A percentile compares a stretch with the other conserved stretches of the same genome.
Conservation (phyloP, 2,113 vertebrate genomes). For the Megaleporinus macrocephalus region DNA sequence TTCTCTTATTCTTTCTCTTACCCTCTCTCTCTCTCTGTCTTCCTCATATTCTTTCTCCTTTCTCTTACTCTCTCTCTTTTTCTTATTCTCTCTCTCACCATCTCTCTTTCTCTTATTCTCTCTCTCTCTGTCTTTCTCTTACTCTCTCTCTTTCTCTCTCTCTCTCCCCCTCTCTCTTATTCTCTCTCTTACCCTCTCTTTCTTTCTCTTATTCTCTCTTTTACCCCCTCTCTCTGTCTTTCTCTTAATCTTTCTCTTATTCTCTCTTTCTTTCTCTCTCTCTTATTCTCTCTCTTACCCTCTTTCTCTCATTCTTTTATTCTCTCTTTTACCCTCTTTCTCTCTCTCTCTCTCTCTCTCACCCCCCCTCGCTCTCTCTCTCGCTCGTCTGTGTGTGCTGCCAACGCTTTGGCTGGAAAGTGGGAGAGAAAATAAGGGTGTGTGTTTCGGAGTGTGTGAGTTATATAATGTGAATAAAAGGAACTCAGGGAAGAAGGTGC, state of each 20-base stretch:
- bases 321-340: not conserved
- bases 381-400: not conserved
- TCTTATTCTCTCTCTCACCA: too few species aligned
- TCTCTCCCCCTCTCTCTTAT: not conserved
- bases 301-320: conserved; percentile 2
- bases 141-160: not conserved
- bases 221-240: not conserved
- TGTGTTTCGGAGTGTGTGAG: conserved; percentile 26
- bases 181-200: not conserved
- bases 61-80: too few species aligned
- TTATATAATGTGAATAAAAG: conserved; percentile 48
- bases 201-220: conserved; percentile 22
- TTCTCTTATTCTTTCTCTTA: too few species aligned
- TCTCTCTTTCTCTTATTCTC: not conserved
- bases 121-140: not conserved
- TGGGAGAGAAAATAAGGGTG: conserved; percentile 16
- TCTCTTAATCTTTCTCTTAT: not conserved
- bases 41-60: too few species aligned
- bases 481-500: conserved; percentile 5
- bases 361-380: not conserved
- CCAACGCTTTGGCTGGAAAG: conserved; percentile 14
- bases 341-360: conserved; percentile 27
- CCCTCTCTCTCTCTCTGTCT: too few species aligned
- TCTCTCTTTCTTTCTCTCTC: conserved; percentile 29
- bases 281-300: conserved; percentile 16